Percentiles rank a stretch among this genome's conserved stretches.
These are phyloP conservation scores for Drosophila quinaria DNA, from an alignment of 2,888 invertebrate species.

Conservation along the genomic window DNA sequence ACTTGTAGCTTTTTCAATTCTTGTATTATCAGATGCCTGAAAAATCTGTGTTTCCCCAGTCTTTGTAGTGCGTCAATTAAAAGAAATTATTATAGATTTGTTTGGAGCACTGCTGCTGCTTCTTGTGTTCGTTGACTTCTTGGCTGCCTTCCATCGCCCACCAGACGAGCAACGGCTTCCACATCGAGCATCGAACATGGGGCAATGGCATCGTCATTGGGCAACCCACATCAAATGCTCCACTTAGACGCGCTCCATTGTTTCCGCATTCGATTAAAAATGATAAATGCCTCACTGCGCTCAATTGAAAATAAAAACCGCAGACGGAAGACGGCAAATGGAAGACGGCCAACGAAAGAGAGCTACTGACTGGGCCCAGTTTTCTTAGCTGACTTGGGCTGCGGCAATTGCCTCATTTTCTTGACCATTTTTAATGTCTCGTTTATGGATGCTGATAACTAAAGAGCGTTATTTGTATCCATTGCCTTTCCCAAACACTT, in stretches of 20 bases:
- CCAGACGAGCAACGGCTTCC: conserved; percentile 30
- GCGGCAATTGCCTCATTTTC: conserved; percentile 49
- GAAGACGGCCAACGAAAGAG: neutral
- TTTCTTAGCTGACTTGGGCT: neutral
- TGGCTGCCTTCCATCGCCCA: conserved; percentile 62
- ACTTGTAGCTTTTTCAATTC: neutral
- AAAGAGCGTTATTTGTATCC: conserved; percentile 40
- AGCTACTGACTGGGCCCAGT: no score
- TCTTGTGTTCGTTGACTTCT: conserved; percentile 57
- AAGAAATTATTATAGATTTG: conserved; percentile 78
- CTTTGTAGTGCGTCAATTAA: conserved; percentile 67
- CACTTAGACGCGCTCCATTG: conserved; percentile 82
- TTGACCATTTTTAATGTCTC: conserved; percentile 75
- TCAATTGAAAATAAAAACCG: conserved; percentile 66
- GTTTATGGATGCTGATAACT: conserved; percentile 75
- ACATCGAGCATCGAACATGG: conserved; percentile 5
- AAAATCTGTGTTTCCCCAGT: conserved; percentile 3
- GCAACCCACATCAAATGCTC: conserved; percentile 67
- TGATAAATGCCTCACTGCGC: conserved; percentile 77
- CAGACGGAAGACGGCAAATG: conserved; percentile 5
- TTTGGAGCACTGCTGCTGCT: conserved; percentile 53
- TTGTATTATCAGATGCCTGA: neutral
- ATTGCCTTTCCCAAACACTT: conserved; percentile 3
- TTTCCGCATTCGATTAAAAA: conserved; percentile 82
- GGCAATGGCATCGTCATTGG: conserved; percentile 30